A percentile compares a stretch with the other conserved stretches of the same genome.
Evolutionary conservation across 2,888 invertebrate species (phyloP).

Genomic region (Agriotes lineatus): DNA sequence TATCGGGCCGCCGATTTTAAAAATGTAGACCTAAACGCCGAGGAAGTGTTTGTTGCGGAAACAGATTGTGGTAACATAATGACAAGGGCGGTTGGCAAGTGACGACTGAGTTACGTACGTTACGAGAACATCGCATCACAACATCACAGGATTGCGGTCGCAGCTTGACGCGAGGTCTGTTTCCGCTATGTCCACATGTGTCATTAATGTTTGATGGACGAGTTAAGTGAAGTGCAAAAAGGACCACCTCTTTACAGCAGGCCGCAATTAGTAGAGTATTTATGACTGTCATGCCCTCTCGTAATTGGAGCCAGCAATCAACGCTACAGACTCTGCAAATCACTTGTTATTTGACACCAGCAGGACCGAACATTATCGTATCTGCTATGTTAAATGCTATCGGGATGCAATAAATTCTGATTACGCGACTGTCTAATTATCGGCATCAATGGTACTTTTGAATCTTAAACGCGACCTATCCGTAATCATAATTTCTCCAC

Average conservation of each 20-base stretch:
- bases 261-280: slow-evolving; percentile 52
- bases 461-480: slow-evolving; percentile 7
- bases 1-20: neutral
- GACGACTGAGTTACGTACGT: slow-evolving; percentile 28
- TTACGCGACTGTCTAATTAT: slow-evolving; percentile 25
- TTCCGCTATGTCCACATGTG: slow-evolving; percentile 46
- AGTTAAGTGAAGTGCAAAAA: slow-evolving; percentile 49
- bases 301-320: slow-evolving; percentile 51
- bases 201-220: slow-evolving; percentile 49
- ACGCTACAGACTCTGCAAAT: slow-evolving; percentile 47
- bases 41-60: slow-evolving; percentile 27
- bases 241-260: slow-evolving; percentile 47
- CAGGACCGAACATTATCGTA: slow-evolving; percentile 24
- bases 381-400: slow-evolving; percentile 28
- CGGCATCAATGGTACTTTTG: slow-evolving; percentile 21
- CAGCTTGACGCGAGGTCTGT: slow-evolving; percentile 37
- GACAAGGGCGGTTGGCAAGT: slow-evolving; percentile 34
- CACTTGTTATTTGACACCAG: slow-evolving; percentile 43
- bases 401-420: slow-evolving; percentile 30
- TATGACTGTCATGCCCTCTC: slow-evolving; percentile 50
- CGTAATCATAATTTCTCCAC: slow-evolving; percentile 4
- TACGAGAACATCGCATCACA: slow-evolving; percentile 22
- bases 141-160: slow-evolving; percentile 34
- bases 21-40: slow-evolving; percentile 6
- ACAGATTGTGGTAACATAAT: slow-evolving; percentile 33